Base-by-base conservation (phyloP, 2,113 vertebrate genomes). In the Sphaerodactylus townsendi region DNA sequence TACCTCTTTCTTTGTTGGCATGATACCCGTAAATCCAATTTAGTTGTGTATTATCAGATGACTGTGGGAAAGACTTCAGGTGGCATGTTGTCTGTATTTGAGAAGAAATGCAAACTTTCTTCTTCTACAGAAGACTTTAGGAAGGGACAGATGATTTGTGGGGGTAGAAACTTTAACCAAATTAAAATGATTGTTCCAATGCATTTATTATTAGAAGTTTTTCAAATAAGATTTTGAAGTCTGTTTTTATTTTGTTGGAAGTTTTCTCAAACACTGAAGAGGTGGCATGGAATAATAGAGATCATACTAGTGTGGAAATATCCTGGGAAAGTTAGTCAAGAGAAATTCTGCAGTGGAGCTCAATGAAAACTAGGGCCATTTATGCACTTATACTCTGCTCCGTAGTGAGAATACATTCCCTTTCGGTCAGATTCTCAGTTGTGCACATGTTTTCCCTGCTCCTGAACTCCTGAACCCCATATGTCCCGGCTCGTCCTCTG, bases 1-100 rank as follows among this genome's bases (percentile, higher is more conserved):
- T 94, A 85, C 91, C 90, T 85, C 92, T 88, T 82, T 88, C 92
- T 89, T 81, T 89, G 92, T 87, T 92, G 90, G 68, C 83, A 79
- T 46, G 76, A 73, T 77, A n/a, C n/a, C n/a, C n/a, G n/a, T n/a
- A 83, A 44, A 75, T 76, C 81, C n/a, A n/a, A n/a, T n/a, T 88
- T 69, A 83, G 80, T 66, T 66, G 86, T 0, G 23, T 53, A 56
- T n/a, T n/a, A 53, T 25, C 11, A 46, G 15, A 68, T 7, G 13
- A 59, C 14, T 78, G n/a, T 33, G 50, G 48, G 70, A 78, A 28
- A 23, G 30, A 10, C 15, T 21, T 76, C 35, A 50, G 3, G 15
- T 37, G 56, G 59, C 25, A 62, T 2, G 25, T 9, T 46, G 41
- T 23, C 48, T 19, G 15, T 21, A 10, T 81, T 79, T 46, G 10